Evolutionary conservation across 2,888 invertebrate species (phyloP), one percentile per base, ranked within the genome.

Genomic region (Podabrus alpinus): DNA sequence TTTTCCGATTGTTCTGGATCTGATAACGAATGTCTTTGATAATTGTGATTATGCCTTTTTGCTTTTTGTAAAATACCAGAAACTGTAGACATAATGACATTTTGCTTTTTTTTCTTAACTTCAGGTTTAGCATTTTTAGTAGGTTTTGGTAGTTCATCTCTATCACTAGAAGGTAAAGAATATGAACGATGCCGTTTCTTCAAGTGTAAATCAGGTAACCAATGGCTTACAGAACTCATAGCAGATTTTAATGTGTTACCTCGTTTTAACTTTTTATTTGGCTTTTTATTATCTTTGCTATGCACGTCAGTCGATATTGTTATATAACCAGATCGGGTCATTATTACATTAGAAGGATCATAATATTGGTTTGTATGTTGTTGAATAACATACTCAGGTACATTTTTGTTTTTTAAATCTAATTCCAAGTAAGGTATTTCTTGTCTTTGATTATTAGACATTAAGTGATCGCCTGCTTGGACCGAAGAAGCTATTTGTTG

Each of bases 21-120:
- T 11, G 94, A 94, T 69, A 94, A 84, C 0, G 94, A 94, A 81
- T 92, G 92, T 0, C 88, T 86, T 80, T 92, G 91, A 79, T 90
- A 89, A 80, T 89, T 89, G 25, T 89, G 87, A 83, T 89, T 89
- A 86, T 92, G 92, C 81, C 93, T 87, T 85, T 95, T 94, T 0
- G 95, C 95, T 88, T 95, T 96, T 86, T 95, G 95, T 80, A 96
- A 88, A 77, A 96, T 91, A 17, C 94, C 95, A 1, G 95, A 95
- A 87, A 96, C 93, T 0, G 95, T 95, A 0, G 95, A 93, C 0
- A 95, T 94, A 70, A 96, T 89, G 5, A 93, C 92, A 80, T 94
- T 93, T 84, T 94, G 94, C 86, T 94, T 95, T 87, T 94, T 94
- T 83, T 93, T 92, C 81, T 88, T 88, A 11, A 81, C 77, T n/a